phyloP scores from a whole-genome alignment of 2,797 vertebrate species.

The Malurus leucopterus region DNA sequence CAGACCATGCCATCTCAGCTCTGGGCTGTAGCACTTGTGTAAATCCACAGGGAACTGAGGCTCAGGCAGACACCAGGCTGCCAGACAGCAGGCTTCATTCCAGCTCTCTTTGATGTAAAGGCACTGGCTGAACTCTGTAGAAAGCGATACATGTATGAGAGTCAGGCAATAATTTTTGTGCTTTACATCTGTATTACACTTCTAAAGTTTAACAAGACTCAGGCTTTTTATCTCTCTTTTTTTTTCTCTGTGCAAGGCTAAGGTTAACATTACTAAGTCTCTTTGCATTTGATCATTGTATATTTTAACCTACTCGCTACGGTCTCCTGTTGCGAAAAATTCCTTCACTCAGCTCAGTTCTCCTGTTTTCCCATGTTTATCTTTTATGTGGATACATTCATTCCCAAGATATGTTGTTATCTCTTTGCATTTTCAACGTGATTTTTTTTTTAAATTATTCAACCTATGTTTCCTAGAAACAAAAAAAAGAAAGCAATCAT shows the following conservation, averaged over 20 bases:
- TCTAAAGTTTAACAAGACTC: not conserved
- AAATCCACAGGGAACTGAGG: not conserved
- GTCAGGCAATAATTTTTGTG: not conserved
- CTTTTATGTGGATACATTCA: not conserved
- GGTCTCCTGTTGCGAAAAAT: not conserved
- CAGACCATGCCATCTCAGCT: not conserved
- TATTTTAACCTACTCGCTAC: not conserved
- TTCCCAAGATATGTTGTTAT: not conserved
- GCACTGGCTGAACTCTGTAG: not conserved
- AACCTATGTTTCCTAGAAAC: not conserved
- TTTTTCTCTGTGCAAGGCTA: not conserved
- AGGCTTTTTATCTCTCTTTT: not conserved
- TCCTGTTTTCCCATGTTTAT: not conserved
- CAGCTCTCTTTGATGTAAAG: conserved; percentile 16
- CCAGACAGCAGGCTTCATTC: not conserved
- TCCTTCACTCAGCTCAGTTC: not conserved
- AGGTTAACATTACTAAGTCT: not conserved
- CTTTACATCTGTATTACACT: not conserved
- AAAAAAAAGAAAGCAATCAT: not conserved
- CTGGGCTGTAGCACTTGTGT: not conserved
- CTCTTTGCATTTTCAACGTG: not conserved
- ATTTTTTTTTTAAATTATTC: not conserved
- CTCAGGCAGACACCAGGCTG: not conserved
- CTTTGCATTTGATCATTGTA: not conserved
- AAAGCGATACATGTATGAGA: not conserved